These are phyloP conservation scores for Cydia pomonella DNA, from an alignment of 1,140 invertebrate genomes.

Conservation along the genomic window DNA sequence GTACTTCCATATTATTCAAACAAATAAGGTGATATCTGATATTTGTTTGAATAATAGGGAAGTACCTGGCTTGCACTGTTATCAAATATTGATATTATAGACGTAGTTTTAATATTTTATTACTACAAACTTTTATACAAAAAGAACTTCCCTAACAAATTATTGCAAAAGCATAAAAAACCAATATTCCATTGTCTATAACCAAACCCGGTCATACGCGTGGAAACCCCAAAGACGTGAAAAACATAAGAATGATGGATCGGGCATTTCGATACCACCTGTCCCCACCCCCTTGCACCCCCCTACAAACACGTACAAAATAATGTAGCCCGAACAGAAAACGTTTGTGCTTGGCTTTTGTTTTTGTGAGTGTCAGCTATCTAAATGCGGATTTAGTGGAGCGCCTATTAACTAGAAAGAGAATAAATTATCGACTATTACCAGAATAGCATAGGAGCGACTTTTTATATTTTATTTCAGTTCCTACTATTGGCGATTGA, in stretches of 20 bases:
- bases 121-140: no score
- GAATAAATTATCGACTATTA: background rate
- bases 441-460: background rate
- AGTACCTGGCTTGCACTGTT: no score
- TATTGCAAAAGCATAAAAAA: no score
- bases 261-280: background rate
- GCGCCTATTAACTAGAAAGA: background rate
- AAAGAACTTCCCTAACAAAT: no score
- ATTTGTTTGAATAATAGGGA: no score
- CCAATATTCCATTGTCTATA: background rate
- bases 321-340: background rate
- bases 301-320: constrained; percentile 5
- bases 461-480: background rate
- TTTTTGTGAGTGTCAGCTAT: background rate
- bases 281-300: background rate
- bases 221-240: background rate
- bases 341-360: background rate
- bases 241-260: constrained; percentile 30
- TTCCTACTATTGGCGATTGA: background rate
- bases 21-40: no score
- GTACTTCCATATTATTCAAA: no score
- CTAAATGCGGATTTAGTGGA: background rate
- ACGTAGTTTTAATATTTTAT: no score
- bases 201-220: constrained; percentile 6
- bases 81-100: no score